These are phyloP conservation scores for Tokudaia tokunoshimensis DNA, from an alignment of 2,797 vertebrate genomes.

Conservation along the genomic window DNA sequence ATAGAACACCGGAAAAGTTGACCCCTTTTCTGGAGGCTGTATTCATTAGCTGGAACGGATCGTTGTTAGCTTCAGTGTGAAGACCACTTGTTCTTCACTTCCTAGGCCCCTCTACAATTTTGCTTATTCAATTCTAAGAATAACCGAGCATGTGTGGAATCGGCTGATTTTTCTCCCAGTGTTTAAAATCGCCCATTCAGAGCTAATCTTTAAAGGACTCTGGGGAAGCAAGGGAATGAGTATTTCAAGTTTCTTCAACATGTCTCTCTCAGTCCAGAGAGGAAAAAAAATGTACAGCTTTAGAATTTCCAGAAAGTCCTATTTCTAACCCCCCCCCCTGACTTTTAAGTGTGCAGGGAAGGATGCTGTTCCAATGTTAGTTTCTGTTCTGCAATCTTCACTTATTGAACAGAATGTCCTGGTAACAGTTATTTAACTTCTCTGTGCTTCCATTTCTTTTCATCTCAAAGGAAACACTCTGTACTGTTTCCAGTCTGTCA, in stretches of 20 bases:
- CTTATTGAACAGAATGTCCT: background rate
- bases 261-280: background rate
- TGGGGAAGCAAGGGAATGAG: background rate
- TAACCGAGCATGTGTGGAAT: background rate
- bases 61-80: background rate
- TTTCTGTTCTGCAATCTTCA: background rate
- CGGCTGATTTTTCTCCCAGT: background rate
- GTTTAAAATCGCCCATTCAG: background rate
- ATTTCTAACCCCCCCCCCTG: background rate
- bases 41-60: background rate
- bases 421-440: background rate
- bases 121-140: background rate
- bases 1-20: too few relatives aligned
- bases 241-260: background rate
- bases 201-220: background rate
- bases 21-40: background rate
- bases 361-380: background rate
- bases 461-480: background rate
- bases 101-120: background rate
- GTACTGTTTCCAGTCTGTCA: background rate
- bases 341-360: background rate
- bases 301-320: background rate
- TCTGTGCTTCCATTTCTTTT: background rate
- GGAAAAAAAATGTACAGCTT: background rate
- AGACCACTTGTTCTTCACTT: background rate